A percentile compares a stretch with the other conserved stretches of the same genome.
Evolutionary conservation across 2,888 invertebrate genomes (phyloP).

Genomic region (Ferrisia virgata): DNA sequence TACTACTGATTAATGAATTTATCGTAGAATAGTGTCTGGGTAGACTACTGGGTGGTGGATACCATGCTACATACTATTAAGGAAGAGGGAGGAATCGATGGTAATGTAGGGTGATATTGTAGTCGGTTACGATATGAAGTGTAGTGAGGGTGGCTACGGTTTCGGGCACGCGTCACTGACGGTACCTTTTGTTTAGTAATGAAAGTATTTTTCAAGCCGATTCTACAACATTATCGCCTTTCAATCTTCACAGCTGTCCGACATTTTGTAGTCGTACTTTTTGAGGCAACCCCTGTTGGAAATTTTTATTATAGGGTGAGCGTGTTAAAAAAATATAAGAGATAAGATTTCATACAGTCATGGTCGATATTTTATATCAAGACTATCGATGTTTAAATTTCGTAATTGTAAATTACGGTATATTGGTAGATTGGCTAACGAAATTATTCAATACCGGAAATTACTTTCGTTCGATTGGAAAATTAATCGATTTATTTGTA

Average conservation of each 20-base stretch:
- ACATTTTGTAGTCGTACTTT: neutral
- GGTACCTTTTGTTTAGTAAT: conserved; percentile 17
- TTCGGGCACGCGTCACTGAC: conserved; percentile 34
- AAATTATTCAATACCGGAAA: neutral
- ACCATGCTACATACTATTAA: too few species aligned
- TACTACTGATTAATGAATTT: neutral
- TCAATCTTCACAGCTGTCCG: conserved; percentile 2
- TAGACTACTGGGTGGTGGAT: too few species aligned
- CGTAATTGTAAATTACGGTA: neutral
- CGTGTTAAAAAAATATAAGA: neutral
- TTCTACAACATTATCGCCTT: neutral
- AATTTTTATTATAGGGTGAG: neutral
- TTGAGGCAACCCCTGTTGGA: neutral
- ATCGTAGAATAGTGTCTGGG: neutral
- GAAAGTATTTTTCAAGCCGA: conserved; percentile 29
- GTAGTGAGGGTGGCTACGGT: conserved; percentile 36
- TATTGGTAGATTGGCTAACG: too few species aligned
- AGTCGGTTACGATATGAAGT: neutral
- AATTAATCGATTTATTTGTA: conserved; percentile 24
- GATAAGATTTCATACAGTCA: neutral
- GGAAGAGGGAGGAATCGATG: conserved; percentile 19
- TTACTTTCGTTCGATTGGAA: neutral
- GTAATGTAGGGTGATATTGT: conserved; percentile 19
- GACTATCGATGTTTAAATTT: neutral
- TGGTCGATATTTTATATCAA: neutral